Conservation (phyloP, 2,797 vertebrate species). For the Premnoplex brunnescens region DNA sequence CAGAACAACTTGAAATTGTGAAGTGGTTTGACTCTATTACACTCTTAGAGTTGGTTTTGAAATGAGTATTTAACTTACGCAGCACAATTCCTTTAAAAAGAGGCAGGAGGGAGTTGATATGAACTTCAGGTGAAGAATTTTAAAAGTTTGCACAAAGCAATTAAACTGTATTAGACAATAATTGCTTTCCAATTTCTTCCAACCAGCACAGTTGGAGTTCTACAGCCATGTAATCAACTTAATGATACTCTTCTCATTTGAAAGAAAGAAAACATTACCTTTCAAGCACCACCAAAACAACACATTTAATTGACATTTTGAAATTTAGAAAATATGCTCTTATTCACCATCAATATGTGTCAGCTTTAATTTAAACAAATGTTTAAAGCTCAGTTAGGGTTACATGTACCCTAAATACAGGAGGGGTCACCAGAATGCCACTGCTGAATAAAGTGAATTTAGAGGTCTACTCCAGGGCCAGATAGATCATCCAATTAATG, state of each 20-base stretch:
- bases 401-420: background rate
- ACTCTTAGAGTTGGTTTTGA: background rate
- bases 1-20: background rate
- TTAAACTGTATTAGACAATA: constrained; percentile 23
- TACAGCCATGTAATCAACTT: constrained; percentile 34
- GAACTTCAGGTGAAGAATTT: constrained; percentile 10
- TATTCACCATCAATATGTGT: background rate
- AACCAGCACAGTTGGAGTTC: constrained; percentile 14
- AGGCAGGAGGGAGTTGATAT: fast-evolving
- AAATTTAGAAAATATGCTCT: background rate
- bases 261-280: constrained; percentile 1
- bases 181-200: constrained; percentile 10
- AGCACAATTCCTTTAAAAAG: background rate
- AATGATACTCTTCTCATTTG: constrained; percentile 8
- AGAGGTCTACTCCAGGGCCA: background rate
- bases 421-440: background rate
- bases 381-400: background rate
- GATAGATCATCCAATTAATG: background rate
- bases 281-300: background rate
- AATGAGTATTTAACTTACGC: background rate
- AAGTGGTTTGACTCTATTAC: background rate
- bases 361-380: background rate
- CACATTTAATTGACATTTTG: background rate
- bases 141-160: constrained; percentile 2
- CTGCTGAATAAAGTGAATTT: background rate